Evolutionary conservation across 2,113 vertebrate genomes (phyloP).

Genomic region (Donacobius atricapilla): DNA sequence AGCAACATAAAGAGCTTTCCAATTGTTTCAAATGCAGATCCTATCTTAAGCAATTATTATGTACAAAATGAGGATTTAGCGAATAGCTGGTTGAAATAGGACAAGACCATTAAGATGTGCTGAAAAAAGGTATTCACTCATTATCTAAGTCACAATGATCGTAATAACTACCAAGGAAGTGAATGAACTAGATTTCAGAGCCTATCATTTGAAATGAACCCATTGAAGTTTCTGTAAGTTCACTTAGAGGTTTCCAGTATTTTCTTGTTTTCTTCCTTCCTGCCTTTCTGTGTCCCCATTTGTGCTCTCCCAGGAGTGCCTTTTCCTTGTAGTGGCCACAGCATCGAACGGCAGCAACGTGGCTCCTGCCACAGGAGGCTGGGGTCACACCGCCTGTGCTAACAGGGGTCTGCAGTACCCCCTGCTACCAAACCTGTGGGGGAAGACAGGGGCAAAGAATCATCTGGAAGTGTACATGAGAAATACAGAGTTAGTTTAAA

Average conservation of each 20-base stretch:
- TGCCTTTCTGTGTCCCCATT: neutral
- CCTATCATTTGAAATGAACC: neutral
- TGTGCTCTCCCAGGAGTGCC: neutral
- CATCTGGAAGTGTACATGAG: neutral
- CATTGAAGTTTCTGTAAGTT: neutral
- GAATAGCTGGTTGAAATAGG: neutral
- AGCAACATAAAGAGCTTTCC: neutral
- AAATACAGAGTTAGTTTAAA: neutral
- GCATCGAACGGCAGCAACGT: fast-evolving
- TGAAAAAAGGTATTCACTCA: neutral
- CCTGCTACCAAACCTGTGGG: neutral
- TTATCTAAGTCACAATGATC: neutral
- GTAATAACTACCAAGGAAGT: neutral
- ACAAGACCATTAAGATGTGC: neutral
- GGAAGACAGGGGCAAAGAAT: neutral
- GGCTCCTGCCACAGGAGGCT: neutral
- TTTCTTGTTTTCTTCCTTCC: neutral
- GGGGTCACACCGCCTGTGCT: neutral
- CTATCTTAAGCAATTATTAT: neutral
- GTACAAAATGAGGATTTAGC: neutral
- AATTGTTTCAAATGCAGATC: neutral
- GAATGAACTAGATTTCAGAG: neutral
- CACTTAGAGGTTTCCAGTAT: neutral
- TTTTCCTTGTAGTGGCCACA: neutral
- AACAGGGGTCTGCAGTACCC: neutral